Percentiles rank a stretch among this genome's conserved stretches.
Evolutionary conservation across 1,140 invertebrate species (phyloP).

Genomic region (Drepana arcuata): DNA sequence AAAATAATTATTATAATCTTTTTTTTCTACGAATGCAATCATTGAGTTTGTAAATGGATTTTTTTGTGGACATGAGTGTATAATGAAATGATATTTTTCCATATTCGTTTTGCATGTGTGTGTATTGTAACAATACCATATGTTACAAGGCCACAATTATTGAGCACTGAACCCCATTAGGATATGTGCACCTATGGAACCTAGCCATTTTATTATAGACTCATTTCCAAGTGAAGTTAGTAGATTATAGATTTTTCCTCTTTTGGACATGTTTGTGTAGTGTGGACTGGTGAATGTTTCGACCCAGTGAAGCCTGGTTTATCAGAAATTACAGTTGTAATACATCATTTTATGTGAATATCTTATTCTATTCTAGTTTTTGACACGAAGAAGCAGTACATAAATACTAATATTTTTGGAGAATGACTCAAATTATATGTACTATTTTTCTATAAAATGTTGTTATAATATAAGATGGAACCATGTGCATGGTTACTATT

Average conservation of each 20-base stretch:
- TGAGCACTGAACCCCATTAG: not conserved
- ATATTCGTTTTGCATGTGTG: not conserved
- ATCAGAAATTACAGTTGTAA: constrained; percentile 37
- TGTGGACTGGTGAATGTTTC: constrained; percentile 20
- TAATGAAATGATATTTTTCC: constrained; percentile 12
- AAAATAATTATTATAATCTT: constrained; percentile 31
- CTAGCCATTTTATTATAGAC: constrained; percentile 17
- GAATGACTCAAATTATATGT: too few species aligned
- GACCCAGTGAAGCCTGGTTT: constrained; percentile 16
- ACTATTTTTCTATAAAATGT: too few species aligned
- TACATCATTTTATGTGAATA: constrained; percentile 2
- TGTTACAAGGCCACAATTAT: not conserved
- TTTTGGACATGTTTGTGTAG: constrained; percentile 41
- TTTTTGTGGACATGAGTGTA: constrained; percentile 26
- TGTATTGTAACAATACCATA: not conserved
- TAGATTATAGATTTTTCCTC: constrained; percentile 33
- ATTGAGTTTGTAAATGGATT: constrained; percentile 58
- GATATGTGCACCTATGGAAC: not conserved
- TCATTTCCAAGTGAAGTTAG: constrained; percentile 25
- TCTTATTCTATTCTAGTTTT: not conserved
- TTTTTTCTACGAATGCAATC: constrained; percentile 49
- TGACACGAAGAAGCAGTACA: not conserved
- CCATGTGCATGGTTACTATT: too few species aligned
- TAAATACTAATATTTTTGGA: not conserved
- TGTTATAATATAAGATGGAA: too few species aligned